phyloP scores from a whole-genome alignment of 2,888 invertebrate species.

The Clitarchus hookeri region DNA sequence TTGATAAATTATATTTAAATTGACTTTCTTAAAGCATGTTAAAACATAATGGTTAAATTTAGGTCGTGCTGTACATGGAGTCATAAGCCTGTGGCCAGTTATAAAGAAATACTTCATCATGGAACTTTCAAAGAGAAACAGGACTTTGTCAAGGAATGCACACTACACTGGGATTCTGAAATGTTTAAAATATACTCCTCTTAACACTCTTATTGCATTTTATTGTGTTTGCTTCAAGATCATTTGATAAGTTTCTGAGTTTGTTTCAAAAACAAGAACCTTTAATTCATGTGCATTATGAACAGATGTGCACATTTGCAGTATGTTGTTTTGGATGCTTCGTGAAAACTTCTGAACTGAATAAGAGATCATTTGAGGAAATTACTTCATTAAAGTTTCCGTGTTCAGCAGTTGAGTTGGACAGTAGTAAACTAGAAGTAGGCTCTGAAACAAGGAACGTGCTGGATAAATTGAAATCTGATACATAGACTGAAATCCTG shows the following conservation, averaged over 20 bases:
- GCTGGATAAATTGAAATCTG: not conserved
- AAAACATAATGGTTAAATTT: not conserved
- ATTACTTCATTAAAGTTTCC: not conserved
- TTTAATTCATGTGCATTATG: not conserved
- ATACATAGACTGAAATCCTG: not conserved
- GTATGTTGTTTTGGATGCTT: not conserved
- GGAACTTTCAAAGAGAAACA: not conserved
- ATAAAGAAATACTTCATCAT: not conserved
- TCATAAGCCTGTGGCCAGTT: not conserved
- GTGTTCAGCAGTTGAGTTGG: not conserved
- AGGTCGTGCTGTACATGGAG: not conserved
- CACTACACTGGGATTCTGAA: not conserved
- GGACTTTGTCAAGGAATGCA: not conserved
- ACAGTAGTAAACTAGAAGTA: not conserved
- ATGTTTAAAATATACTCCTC: not conserved
- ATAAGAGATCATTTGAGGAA: not conserved
- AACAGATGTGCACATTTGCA: not conserved
- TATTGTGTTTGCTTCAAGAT: not conserved
- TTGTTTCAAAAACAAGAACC: not conserved
- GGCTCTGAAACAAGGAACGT: not conserved
- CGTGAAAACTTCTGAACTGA: not conserved
- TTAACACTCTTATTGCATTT: not conserved
- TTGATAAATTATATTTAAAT: not conserved
- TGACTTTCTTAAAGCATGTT: not conserved
- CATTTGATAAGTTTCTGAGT: not conserved